Evolutionary conservation across 2,888 invertebrate species (phyloP).

Genomic region (Cantharis rufa): DNA sequence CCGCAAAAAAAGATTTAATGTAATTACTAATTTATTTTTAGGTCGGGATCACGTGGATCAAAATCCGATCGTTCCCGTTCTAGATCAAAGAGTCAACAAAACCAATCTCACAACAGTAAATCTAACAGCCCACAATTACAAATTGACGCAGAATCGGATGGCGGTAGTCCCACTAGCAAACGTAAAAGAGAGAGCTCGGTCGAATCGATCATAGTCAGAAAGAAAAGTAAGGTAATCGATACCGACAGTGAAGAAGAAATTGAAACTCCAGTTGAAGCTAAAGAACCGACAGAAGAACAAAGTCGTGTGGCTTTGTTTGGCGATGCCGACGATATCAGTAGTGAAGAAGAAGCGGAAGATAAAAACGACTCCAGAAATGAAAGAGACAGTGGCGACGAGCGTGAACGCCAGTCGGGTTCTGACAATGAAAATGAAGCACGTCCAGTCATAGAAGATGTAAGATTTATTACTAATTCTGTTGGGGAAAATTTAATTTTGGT

Average conservation of each 20-base stretch:
- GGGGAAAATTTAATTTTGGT: not conserved
- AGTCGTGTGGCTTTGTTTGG: slow-evolving; percentile 88
- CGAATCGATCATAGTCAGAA: slow-evolving; percentile 43
- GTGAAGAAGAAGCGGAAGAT: slow-evolving; percentile 72
- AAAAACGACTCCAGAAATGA: slow-evolving; percentile 44
- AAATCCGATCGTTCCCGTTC: slow-evolving; percentile 40
- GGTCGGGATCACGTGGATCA: slow-evolving; percentile 36
- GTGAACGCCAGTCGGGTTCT: slow-evolving; percentile 44
- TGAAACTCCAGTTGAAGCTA: not conserved
- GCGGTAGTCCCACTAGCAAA: slow-evolving; percentile 48
- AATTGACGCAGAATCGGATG: slow-evolving; percentile 55
- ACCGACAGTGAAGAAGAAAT: slow-evolving; percentile 67
- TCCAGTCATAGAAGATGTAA: slow-evolving; percentile 30
- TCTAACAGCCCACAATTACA: slow-evolving; percentile 58
- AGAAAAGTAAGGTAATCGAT: slow-evolving; percentile 58
- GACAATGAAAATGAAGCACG: slow-evolving; percentile 28
- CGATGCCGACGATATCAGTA: slow-evolving; percentile 91
- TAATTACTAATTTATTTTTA: not conserved
- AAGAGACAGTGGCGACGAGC: slow-evolving; percentile 44
- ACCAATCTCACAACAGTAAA: slow-evolving; percentile 39
- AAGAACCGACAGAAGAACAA: slow-evolving; percentile 52
- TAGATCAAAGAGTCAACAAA: slow-evolving; percentile 29
- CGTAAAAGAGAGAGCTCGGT: slow-evolving; percentile 48
- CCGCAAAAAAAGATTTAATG: no score
- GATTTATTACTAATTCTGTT: slow-evolving; percentile 1